Evolutionary conservation across 2,888 invertebrate species (phyloP).

Genomic region (Rhyacophila evoluta): DNA sequence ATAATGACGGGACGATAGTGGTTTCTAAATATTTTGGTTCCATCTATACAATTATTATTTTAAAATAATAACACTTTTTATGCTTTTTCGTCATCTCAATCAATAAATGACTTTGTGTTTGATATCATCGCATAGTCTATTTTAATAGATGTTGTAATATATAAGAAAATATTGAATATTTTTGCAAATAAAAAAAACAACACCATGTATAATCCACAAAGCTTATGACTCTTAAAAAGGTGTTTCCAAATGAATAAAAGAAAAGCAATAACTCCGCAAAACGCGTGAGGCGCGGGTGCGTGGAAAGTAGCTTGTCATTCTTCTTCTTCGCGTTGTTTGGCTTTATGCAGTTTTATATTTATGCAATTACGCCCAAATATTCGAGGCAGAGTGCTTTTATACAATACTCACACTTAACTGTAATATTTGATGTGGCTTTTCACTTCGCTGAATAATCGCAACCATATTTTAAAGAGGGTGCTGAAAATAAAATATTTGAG

Average conservation of each 20-base stretch:
- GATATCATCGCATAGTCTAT: too few species aligned
- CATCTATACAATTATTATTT: too few species aligned
- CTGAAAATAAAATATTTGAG: not conserved
- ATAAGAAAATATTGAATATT: too few species aligned
- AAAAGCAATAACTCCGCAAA: constrained; percentile 12
- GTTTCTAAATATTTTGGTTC: too few species aligned
- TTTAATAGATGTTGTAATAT: too few species aligned
- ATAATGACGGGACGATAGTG: too few species aligned
- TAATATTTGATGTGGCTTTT: not conserved
- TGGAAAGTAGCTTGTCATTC: not conserved
- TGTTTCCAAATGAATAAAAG: constrained; percentile 18
- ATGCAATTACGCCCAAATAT: not conserved
- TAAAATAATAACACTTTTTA: too few species aligned
- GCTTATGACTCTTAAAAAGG: not conserved
- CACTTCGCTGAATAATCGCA: not conserved
- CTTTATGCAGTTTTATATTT: constrained; percentile 17
- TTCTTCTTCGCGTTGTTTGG: not conserved
- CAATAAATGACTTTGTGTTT: too few species aligned
- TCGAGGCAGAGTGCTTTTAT: not conserved
- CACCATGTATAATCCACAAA: not conserved
- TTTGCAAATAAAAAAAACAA: too few species aligned
- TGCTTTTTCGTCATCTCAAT: too few species aligned
- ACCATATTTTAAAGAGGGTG: not conserved
- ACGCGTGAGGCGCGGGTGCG: not conserved
- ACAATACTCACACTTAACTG: not conserved